Evolutionary conservation across 1,140 invertebrate genomes (phyloP), one percentile per base, ranked within the genome.

Genomic region (Drosophila teissieri): DNA sequence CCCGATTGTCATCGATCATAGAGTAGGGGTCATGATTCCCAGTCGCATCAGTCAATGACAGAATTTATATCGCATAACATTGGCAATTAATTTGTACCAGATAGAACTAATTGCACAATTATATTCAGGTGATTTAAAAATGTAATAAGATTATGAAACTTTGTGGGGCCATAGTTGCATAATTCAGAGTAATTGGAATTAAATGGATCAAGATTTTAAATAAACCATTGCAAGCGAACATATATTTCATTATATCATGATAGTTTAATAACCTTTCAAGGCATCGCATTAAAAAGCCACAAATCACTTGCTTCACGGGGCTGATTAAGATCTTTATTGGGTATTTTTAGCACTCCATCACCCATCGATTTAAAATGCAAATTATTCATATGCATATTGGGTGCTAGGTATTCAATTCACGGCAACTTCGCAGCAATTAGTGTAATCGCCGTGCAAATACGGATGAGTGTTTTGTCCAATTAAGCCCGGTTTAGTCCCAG

Each of bases 391-490:
- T 70, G 52, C 64, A 70, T 70, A 70, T 70, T 34, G 49, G 48
- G 14, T 70, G 53, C 54, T 56, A 37, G 45, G 27, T 68, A 68
- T 49, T 57, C 52, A 70, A 72, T 57, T 49, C 68, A 55, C 65
- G 68, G 52, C 65, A 61, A 73, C 69, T 73, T 48, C 45, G 49
- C 55, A 37, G 68, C 65, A 72, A 72, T 72, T 72, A 72, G 65
- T 72, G 68, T 72, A 70, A 72, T 72, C 68, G 65, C 27, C 42
- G 67, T 19, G 68, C 53, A 74, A 67, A 58, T 76, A 53, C 61
- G 73, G 73, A 76, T 52, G 62, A 76, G 73, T 76, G 73, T 58
- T 31, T 10, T 67, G 63, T 76, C 61, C 73, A 76, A 76, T 76
- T 76, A 67, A 76, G 39, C 61, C 64, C 46, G 46, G 45, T 65